phyloP scores from a whole-genome alignment of 1,140 invertebrate genomes.

The Vanessa atalanta region DNA sequence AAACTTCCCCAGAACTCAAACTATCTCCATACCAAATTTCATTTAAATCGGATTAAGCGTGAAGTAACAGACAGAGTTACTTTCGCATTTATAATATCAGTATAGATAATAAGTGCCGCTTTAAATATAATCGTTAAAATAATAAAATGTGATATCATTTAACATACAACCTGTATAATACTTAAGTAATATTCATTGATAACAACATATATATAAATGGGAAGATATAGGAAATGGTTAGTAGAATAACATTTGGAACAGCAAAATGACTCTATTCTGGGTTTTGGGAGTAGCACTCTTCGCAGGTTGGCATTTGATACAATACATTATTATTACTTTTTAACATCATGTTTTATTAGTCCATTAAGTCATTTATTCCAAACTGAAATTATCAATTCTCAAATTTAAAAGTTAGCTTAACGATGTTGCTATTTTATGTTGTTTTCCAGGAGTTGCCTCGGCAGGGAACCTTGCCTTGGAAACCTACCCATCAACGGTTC shows the following conservation, averaged over 20 bases:
- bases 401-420: no score
- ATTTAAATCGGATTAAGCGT: no score
- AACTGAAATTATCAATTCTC: no score
- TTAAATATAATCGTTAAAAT: no score
- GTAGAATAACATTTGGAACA: not conserved
- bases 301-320: not conserved
- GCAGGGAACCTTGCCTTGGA: slow-evolving; percentile 34
- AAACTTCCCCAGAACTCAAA: no score
- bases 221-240: not conserved
- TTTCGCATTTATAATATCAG: no score
- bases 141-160: no score
- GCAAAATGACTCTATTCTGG: not conserved
- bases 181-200: not conserved
- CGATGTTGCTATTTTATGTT: not conserved
- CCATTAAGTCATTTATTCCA: no score
- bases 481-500: slow-evolving; percentile 45
- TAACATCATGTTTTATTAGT: not conserved
- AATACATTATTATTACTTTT: not conserved
- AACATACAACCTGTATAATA: no score
- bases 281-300: not conserved
- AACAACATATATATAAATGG: not conserved
- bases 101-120: no score
- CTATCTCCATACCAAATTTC: no score
- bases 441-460: not conserved
- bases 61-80: no score